phyloP scores from a whole-genome alignment of 2,888 invertebrate species.

The Selenia dentaria region DNA sequence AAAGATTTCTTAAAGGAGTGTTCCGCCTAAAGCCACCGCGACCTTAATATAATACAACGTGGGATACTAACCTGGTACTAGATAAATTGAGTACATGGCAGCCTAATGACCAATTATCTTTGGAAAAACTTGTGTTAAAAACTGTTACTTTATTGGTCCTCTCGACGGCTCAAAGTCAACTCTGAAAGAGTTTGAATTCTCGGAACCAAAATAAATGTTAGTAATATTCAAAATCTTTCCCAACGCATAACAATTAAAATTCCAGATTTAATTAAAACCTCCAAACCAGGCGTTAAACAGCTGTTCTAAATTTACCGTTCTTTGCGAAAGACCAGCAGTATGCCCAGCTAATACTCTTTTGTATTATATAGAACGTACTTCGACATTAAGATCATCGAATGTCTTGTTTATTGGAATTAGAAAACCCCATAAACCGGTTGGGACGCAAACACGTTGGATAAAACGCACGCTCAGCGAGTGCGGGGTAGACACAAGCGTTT shows the following conservation, averaged over 20 bases:
- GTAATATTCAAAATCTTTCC: background rate
- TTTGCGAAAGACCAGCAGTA: slow-evolving; percentile 8
- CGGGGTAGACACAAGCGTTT: background rate
- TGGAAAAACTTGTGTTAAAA: too few species aligned
- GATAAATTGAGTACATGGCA: too few species aligned
- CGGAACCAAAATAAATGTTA: too few species aligned
- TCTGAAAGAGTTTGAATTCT: too few species aligned
- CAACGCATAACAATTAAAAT: background rate
- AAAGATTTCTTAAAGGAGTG: too few species aligned
- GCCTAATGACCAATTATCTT: too few species aligned
- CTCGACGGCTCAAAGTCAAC: too few species aligned
- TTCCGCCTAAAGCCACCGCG: too few species aligned
- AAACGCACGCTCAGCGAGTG: background rate
- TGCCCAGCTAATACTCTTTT: slow-evolving; percentile 5
- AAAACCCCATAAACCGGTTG: slow-evolving; percentile 1
- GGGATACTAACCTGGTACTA: too few species aligned
- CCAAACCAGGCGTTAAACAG: background rate
- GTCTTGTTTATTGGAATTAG: slow-evolving; percentile 2
- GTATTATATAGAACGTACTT: too few species aligned
- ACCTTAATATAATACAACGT: too few species aligned
- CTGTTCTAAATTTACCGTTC: slow-evolving; percentile 2
- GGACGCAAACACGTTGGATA: background rate
- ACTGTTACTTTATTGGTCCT: too few species aligned
- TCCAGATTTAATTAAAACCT: background rate
- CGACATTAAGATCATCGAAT: background rate